Conservation (phyloP, 2,888 invertebrate genomes). For the Auanema freiburgensis region DNA sequence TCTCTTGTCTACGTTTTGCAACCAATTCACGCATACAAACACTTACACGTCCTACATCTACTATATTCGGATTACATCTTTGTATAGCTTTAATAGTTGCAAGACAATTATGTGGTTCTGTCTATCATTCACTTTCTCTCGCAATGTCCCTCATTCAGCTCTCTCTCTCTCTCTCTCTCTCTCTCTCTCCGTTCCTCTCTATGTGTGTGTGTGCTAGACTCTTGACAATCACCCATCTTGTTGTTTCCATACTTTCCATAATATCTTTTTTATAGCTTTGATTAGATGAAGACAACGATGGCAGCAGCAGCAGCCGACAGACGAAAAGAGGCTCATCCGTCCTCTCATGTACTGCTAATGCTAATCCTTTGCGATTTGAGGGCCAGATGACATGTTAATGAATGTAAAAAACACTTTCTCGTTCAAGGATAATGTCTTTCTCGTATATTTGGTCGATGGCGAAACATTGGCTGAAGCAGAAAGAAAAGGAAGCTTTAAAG, state of each 20-base stretch:
- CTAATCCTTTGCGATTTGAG: too few species aligned
- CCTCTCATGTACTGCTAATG: too few species aligned
- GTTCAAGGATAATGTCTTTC: too few species aligned
- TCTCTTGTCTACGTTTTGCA: too few species aligned
- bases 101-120: not conserved
- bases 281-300: conserved; percentile 1
- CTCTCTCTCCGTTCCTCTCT: conserved; percentile 6
- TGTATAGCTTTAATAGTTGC: not conserved
- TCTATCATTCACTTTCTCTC: conserved; percentile 12
- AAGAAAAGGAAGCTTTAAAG: not conserved
- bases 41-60: too few species aligned
- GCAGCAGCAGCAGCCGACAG: conserved; percentile 9
- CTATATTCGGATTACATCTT: too few species aligned
- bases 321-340: too few species aligned
- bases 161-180: conserved; percentile 14
- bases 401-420: too few species aligned
- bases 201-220: conserved; percentile 1
- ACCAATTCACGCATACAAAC: too few species aligned
- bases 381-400: too few species aligned
- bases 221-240: conserved; percentile 2
- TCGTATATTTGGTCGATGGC: too few species aligned
- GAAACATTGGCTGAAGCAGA: not conserved
- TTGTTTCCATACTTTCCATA: not conserved
- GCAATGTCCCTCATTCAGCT: conserved; percentile 12
- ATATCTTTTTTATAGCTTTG: not conserved